Conservation (phyloP, 2,888 invertebrate genomes). For the Acleris emargana region DNA sequence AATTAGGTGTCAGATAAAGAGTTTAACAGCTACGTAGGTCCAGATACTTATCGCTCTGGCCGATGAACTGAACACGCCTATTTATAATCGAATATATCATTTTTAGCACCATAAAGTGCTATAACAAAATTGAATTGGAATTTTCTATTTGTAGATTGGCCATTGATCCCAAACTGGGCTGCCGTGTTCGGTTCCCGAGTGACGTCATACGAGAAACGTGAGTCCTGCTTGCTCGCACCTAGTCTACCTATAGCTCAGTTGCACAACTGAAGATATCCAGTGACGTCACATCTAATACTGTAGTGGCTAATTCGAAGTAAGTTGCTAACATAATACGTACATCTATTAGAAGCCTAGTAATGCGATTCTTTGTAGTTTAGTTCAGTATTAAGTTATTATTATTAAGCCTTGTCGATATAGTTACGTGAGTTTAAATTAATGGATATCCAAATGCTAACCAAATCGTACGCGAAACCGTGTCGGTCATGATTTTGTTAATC, state of each 20-base stretch:
- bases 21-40: not conserved
- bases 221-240: slow-evolving; percentile 57
- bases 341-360: too few species aligned
- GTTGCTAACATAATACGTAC: not conserved
- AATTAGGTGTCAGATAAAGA: not conserved
- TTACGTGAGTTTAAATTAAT: too few species aligned
- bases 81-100: slow-evolving; percentile 15
- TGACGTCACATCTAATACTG: slow-evolving; percentile 53
- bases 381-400: not conserved
- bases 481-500: too few species aligned
- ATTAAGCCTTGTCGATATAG: too few species aligned
- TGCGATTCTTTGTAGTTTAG: not conserved
- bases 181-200: slow-evolving; percentile 81
- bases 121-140: slow-evolving; percentile 54
- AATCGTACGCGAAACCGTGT: too few species aligned
- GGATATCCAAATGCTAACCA: too few species aligned
- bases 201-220: slow-evolving; percentile 81
- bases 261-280: slow-evolving; percentile 50
- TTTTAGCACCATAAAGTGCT: slow-evolving; percentile 41
- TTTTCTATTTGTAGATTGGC: slow-evolving; percentile 83
- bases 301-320: not conserved
- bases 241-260: slow-evolving; percentile 46
- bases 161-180: slow-evolving; percentile 81
- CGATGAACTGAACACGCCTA: slow-evolving; percentile 33
- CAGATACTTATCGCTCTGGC: slow-evolving; percentile 7